Evolutionary conservation across 1,140 invertebrate species (phyloP).

Genomic region (Drosophila watanabei): DNA sequence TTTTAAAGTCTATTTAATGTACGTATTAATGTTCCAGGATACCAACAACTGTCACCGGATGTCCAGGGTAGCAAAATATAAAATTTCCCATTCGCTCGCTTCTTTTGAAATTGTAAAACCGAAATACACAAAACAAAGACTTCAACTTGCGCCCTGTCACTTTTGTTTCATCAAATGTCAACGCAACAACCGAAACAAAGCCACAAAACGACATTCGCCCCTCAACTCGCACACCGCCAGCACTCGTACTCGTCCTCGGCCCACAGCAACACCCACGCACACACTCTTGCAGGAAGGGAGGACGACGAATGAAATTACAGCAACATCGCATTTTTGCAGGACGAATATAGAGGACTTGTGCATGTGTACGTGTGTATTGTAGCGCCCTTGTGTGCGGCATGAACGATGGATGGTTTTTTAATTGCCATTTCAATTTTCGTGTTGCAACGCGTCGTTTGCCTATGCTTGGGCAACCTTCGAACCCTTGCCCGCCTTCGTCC

Average conservation of each 20-base stretch:
- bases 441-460: conserved; percentile 67
- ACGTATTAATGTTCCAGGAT: background rate
- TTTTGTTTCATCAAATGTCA: conserved; percentile 84
- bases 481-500: conserved; percentile 25
- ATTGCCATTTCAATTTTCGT: conserved; percentile 84
- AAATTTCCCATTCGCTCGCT: conserved; percentile 61
- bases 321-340: conserved; percentile 51
- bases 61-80: conserved; percentile 53
- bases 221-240: conserved; percentile 8
- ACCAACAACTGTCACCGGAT: background rate
- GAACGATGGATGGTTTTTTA: conserved; percentile 83
- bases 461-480: conserved; percentile 40
- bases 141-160: conserved; percentile 81
- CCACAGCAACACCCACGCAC: conserved; percentile 13
- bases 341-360: conserved; percentile 42
- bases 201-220: conserved; percentile 74
- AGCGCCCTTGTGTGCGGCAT: conserved; percentile 66
- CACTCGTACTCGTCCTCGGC: background rate
- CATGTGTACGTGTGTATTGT: conserved; percentile 23
- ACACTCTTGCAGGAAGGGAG: conserved; percentile 43
- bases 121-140: conserved; percentile 76
- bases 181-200: conserved; percentile 83
- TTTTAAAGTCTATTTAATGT: background rate
- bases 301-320: conserved; percentile 78
- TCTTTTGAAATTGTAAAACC: conserved; percentile 65